A percentile compares a stretch with the other conserved stretches of the same genome.
Evolutionary conservation across 2,888 invertebrate genomes (phyloP).

Genomic region (Tenthredo mesomela): DNA sequence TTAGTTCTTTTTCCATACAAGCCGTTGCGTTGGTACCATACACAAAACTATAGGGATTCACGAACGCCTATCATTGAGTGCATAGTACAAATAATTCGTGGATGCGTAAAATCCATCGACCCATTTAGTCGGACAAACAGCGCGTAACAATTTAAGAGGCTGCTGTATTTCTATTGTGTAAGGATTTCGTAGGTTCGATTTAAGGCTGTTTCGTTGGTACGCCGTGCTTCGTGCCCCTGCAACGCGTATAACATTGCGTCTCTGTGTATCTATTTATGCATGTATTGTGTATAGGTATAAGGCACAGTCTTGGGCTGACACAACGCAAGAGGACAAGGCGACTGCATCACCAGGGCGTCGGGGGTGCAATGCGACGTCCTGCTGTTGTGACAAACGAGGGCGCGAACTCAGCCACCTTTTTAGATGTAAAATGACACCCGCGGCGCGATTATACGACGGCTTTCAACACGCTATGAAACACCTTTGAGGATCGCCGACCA

Average conservation of each 20-base stretch:
- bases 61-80: constrained; percentile 1
- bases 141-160: constrained; percentile 69
- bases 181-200: constrained; percentile 35
- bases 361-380: constrained; percentile 61
- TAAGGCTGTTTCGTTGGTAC: not conserved
- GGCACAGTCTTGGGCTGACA: not conserved
- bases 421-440: constrained; percentile 67
- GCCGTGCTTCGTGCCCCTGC: not conserved
- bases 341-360: constrained; percentile 52
- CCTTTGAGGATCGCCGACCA: constrained; percentile 54
- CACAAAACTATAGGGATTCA: not conserved
- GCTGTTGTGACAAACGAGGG: constrained; percentile 75
- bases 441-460: constrained; percentile 64
- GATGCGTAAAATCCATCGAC: constrained; percentile 76
- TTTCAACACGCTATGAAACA: constrained; percentile 37
- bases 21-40: not conserved
- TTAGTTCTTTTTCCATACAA: not conserved
- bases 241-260: not conserved
- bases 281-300: not conserved
- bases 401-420: constrained; percentile 76
- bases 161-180: constrained; percentile 31
- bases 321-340: not conserved
- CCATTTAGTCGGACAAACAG: constrained; percentile 73
- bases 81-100: constrained; percentile 72
- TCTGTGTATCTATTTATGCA: not conserved